phyloP scores from a whole-genome alignment of 2,797 vertebrate species.

The Gymnopithys bicolor region DNA sequence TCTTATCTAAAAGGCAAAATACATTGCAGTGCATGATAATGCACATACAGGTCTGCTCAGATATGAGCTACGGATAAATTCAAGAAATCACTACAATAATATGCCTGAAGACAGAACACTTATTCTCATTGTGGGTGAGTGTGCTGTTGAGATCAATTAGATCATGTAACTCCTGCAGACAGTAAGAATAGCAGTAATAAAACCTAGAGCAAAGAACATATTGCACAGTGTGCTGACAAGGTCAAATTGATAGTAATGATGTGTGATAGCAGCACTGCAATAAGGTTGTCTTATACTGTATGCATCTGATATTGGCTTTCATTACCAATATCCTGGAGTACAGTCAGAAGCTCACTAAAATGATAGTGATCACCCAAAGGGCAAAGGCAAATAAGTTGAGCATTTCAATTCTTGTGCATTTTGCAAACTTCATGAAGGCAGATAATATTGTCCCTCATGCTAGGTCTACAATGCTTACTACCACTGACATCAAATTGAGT shows the following conservation, averaged over 20 bases:
- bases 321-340: conserved; percentile 47
- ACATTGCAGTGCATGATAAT: conserved; percentile 23
- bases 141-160: conserved; percentile 51
- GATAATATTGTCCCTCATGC: background rate
- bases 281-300: conserved; percentile 50
- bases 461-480: background rate
- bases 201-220: conserved; percentile 51
- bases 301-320: conserved; percentile 67
- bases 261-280: conserved; percentile 41
- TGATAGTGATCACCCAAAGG: conserved; percentile 39
- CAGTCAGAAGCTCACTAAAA: conserved; percentile 47
- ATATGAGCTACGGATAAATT: background rate
- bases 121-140: conserved; percentile 16
- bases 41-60: background rate
- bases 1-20: conserved; percentile 47
- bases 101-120: conserved; percentile 28
- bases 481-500: background rate
- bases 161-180: conserved; percentile 16
- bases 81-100: conserved; percentile 29
- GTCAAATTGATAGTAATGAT: conserved; percentile 57
- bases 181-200: conserved; percentile 49
- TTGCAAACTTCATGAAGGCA: conserved; percentile 1
- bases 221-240: conserved; percentile 43
- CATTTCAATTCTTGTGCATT: background rate
- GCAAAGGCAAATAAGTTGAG: conserved; percentile 25